Base-by-base conservation (phyloP, 2,888 invertebrate genomes). In the Drosophila ochracea region DNA sequence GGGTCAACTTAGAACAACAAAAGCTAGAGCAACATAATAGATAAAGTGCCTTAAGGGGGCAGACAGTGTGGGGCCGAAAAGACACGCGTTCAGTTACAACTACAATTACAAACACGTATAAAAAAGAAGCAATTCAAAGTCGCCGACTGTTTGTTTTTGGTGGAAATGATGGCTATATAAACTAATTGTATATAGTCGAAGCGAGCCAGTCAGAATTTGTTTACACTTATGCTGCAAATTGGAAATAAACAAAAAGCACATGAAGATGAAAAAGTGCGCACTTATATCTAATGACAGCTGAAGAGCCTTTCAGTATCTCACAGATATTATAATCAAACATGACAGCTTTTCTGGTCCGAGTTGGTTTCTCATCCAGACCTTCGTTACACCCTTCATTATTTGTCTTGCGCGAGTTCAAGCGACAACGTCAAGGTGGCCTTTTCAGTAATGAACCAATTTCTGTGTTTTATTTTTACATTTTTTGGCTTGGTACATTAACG, bases 391-490 rank as follows among this genome's bases (percentile, higher is more conserved):
- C 83, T 89, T 89, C 83, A 86, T 76, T 83, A 89, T 81, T 83
- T 89, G 77, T 77, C 84, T 87, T 84, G 78, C 83, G 64, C 53
- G 82, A 87, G 89, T 89, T 87, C 85, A 89, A 87, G 88, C 78
- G 75, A 78, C 89, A 87, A 89, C 89, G 87, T 87, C 89, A 87
- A 87, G 86, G 86, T 89, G 81, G 82, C 73, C 66, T 76, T 73
- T 74, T 83, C 71, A 87, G 89, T 89, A 84, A 87, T 87, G 86
- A 87, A 89, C 84, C 83, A 87, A 89, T 82, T 87, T 86, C 79
- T 68, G 79, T 68, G 25, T 39, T 72, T 84, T 86, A 84, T 85
- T 89, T 85, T 88, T 80, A 82, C 66, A 73, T 72, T 73, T 75
- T 79, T 68, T 69, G 59, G 70, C 76, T 72, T 79, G 62, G 66